Base-by-base conservation (phyloP, 2,797 vertebrate species). In the Schizothorax lantsangensis region DNA sequence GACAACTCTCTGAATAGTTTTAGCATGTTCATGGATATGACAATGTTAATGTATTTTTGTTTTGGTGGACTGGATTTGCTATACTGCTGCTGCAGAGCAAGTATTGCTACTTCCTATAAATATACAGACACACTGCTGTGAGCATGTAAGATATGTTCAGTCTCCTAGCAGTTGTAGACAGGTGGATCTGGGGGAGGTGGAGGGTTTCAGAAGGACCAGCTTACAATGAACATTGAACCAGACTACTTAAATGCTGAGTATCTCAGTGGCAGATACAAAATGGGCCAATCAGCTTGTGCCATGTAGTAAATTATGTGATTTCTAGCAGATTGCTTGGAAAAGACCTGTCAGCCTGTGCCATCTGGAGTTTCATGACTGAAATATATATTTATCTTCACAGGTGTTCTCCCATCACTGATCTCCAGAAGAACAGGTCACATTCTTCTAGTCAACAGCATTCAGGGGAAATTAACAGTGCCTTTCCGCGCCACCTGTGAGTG, bases 401-500 rank as follows among this genome's bases (percentile, higher is more conserved):
- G 96, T 10, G 93, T 99, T 88, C 96, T 99, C 84, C 96, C 97
- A 15, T 96, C 95, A 79, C 97, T 99, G 97, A 96, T 98, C 83
- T 97, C 97, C 49, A 95, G 97, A 89, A 97, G 96, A 87, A 95
- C 95, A 0, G 97, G 98, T 12, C 98, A 99, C 86, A 95, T 99
- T 74, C 91, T 99, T 59, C 89, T 99, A 38, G 94, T 99, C 84
- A 99, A 96, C 89, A 99, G 96, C 90, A 97, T 98, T 91, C 98
- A 99, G 79, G 98, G 97, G 21, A 98, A 97, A 87, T 92, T 99
- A 14, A 95, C 97, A 0, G 93, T 99, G 23, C 98, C 98, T 0
- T 98, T 99, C 83, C 96, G 96, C 19, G 95, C 97, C 10, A 95
- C 97, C n/a, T 99, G 98, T 99, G 92, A 97, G 97, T 97, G 30